Evolutionary conservation across 2,888 invertebrate genomes (phyloP).

Genomic region (Epinotia ramella): DNA sequence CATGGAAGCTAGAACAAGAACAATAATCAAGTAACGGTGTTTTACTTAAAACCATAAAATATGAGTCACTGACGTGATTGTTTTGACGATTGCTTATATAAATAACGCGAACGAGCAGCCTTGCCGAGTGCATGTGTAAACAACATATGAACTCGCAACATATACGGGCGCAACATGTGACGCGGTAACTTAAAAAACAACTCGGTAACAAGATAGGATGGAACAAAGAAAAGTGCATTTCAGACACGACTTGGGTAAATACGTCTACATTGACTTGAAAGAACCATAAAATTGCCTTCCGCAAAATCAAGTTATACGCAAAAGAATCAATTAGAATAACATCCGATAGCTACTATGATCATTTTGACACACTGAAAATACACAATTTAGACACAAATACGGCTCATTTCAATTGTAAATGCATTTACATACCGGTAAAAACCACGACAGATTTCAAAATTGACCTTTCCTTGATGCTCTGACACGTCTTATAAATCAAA

Average conservation of each 20-base stretch:
- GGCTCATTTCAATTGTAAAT: conserved; percentile 47
- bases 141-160: conserved; percentile 27
- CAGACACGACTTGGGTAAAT: conserved; percentile 43
- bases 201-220: conserved; percentile 12
- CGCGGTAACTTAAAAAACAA: conserved; percentile 26
- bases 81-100: conserved; percentile 17
- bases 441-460: conserved; percentile 60
- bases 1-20: not conserved
- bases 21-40: not conserved
- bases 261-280: conserved; percentile 40
- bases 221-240: conserved; percentile 49
- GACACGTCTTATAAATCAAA: conserved; percentile 39
- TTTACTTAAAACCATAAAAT: conserved; percentile 11
- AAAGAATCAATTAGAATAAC: conserved; percentile 60
- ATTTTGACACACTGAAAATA: conserved; percentile 55
- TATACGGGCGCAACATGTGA: conserved; percentile 32
- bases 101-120: conserved; percentile 35
- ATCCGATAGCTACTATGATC: conserved; percentile 52
- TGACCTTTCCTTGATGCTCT: conserved; percentile 50
- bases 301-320: conserved; percentile 47
- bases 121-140: conserved; percentile 43
- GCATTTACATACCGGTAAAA: conserved; percentile 65
- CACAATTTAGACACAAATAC: conserved; percentile 54
- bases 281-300: conserved; percentile 23
- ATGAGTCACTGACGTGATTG: conserved; percentile 19